Conservation (phyloP, 2,113 vertebrate species). For the Axis porcinus region DNA sequence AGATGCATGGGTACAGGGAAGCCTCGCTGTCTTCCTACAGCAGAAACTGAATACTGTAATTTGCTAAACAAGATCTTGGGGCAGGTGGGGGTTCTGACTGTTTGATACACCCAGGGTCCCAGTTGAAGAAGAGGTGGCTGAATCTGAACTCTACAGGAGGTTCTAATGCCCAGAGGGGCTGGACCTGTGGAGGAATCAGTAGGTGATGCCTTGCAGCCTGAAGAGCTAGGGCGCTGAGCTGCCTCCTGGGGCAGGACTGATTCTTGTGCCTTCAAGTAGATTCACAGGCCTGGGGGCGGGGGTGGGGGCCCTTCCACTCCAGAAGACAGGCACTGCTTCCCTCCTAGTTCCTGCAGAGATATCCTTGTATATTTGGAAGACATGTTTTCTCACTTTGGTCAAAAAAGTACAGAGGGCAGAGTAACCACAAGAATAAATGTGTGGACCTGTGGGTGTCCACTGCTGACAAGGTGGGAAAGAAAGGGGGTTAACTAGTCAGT, state of each 20-base stretch:
- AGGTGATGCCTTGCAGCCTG: no score
- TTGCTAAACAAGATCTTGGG: neutral
- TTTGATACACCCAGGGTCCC: neutral
- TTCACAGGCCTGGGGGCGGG: no score
- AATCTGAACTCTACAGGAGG: neutral
- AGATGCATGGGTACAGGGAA: neutral
- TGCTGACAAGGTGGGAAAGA: neutral
- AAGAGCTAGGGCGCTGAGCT: neutral
- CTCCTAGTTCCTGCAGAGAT: neutral
- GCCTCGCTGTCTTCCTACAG: neutral
- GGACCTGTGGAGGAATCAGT: rapidly evolving
- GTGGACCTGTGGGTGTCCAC: no score
- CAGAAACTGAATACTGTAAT: neutral
- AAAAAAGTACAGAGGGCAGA: neutral
- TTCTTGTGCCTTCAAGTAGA: neutral
- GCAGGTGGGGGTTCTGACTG: neutral
- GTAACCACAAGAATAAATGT: neutral
- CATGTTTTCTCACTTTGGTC: neutral
- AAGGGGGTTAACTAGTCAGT: neutral
- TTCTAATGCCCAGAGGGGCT: neutral
- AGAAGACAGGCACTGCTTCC: neutral
- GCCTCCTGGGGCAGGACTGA: neutral
- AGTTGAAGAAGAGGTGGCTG: neutral
- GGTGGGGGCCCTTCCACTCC: neutral
- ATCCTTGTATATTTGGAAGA: neutral